Base-by-base conservation (phyloP, 2,113 vertebrate genomes). In the Salminus brasiliensis region DNA sequence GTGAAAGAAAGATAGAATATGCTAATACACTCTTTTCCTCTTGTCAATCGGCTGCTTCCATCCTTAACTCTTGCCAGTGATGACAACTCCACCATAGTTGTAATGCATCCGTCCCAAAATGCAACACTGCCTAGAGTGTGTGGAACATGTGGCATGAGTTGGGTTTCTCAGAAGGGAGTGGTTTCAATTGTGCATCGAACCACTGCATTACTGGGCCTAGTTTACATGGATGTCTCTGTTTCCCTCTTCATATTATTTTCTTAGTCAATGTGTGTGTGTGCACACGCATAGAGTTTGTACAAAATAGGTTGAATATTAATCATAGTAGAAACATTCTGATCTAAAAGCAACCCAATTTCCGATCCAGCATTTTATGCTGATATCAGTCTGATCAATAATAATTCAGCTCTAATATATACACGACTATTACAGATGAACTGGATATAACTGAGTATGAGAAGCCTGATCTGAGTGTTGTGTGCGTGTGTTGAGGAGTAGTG, bases 151-250 rank as follows among this genome's bases (percentile, higher is more conserved):
- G 45, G 68, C 25, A 60, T 15, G 68, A 79, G 34, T 65, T 65
- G 32, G 25, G 68, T 63, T 79, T 79, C 68, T 79, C 41, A 59
- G 43, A 23, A 39, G 23, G 23, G 49, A 77, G 32, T 16, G 23
- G 68, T 39, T 47, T 60, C 34, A 39, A 39, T 23, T 39, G 27
- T 36, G 9, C 55, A 52, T n/a, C 12, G 68, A 76, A 76, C 30
- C 72, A 62, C 67, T 25, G 39, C 34, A 23, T 29, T 15, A 32
- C 69, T 65, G 76, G 4, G 66, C 39, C 39, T 23, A 16, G 29
- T 82, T 34, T 79, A 52, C 76, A 79, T 30, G 34, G 72, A 60
- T 76, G 82, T 55, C 25, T 60, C 34, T 55, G 70, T 34, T 70
- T 41, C 55, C 6, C 16, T 49, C 32, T 76, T 76, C 36, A 47